Conservation (phyloP, 2,888 invertebrate species). For the Drosophila formosana region DNA sequence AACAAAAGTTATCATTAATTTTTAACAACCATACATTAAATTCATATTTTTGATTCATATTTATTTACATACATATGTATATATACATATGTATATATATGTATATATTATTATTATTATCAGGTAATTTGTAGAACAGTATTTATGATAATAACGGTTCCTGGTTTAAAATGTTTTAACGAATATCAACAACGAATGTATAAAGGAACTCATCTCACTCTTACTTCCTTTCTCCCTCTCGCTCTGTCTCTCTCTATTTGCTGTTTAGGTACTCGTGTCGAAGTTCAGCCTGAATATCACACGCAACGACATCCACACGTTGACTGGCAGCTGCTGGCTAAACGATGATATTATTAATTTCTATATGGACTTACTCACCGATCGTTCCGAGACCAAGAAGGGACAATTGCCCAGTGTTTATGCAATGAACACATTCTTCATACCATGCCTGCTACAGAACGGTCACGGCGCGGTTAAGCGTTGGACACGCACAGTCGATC, state of each 20-base stretch:
- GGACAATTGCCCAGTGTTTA: conserved; percentile 90
- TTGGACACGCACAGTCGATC: conserved; percentile 94
- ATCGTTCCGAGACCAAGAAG: conserved; percentile 88
- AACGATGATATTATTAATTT: conserved; percentile 99
- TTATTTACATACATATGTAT: no score
- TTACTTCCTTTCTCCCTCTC: background rate
- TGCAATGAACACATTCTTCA: conserved; percentile 98
- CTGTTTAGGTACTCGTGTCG: conserved; percentile 75
- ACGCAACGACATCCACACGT: conserved; percentile 92
- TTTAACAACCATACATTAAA: no score
- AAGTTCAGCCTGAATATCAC: conserved; percentile 88
- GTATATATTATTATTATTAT: no score
- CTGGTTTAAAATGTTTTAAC: no score
- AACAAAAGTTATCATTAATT: no score
- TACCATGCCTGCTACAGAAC: conserved; percentile 91
- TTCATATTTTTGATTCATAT: no score
- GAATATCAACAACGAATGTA: no score
- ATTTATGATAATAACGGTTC: no score
- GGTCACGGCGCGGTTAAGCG: conserved; percentile 93
- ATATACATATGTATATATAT: no score
- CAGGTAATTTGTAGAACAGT: no score
- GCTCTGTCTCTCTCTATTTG: conserved; percentile 5
- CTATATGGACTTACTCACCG: conserved; percentile 96
- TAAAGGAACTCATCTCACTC: background rate
- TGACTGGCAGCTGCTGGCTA: conserved; percentile 95